Evolutionary conservation across 2,888 invertebrate genomes (phyloP).

Genomic region (Dimorphilus gyrociliatus): DNA sequence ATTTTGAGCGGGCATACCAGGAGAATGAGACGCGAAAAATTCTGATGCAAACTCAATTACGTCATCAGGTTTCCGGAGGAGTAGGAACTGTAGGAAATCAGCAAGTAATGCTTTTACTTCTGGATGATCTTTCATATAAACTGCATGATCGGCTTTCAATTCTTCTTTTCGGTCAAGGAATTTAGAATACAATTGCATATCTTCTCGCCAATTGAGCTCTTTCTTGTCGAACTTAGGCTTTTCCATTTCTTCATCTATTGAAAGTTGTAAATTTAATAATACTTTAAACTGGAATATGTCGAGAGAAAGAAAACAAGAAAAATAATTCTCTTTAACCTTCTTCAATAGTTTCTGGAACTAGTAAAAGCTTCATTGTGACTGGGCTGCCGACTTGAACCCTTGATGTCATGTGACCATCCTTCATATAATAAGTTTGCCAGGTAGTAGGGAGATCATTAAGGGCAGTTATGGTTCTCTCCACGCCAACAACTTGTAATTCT

Average conservation of each 20-base stretch:
- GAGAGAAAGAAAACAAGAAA: neutral
- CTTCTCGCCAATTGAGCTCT: constrained; percentile 32
- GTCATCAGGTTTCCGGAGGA: constrained; percentile 35
- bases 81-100: constrained; percentile 36
- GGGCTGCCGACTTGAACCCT: constrained; percentile 37
- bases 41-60: constrained; percentile 32
- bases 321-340: constrained; percentile 15
- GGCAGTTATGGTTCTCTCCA: constrained; percentile 33
- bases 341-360: constrained; percentile 22
- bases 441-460: constrained; percentile 28
- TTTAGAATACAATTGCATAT: constrained; percentile 33
- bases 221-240: constrained; percentile 32
- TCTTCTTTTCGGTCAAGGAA: constrained; percentile 36
- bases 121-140: constrained; percentile 33
- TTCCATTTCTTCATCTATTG: constrained; percentile 26
- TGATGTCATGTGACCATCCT: constrained; percentile 31
- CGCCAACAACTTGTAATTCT: constrained; percentile 26
- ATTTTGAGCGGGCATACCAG: constrained; percentile 18
- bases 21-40: constrained; percentile 33
- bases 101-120: constrained; percentile 32
- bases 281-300: no score
- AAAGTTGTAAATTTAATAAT: neutral
- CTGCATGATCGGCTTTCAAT: constrained; percentile 27
- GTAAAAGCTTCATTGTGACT: constrained; percentile 30
- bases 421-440: constrained; percentile 35